These are phyloP conservation scores for Sapayoa aenigma DNA, from an alignment of 2,113 vertebrate species.

Conservation along the genomic window DNA sequence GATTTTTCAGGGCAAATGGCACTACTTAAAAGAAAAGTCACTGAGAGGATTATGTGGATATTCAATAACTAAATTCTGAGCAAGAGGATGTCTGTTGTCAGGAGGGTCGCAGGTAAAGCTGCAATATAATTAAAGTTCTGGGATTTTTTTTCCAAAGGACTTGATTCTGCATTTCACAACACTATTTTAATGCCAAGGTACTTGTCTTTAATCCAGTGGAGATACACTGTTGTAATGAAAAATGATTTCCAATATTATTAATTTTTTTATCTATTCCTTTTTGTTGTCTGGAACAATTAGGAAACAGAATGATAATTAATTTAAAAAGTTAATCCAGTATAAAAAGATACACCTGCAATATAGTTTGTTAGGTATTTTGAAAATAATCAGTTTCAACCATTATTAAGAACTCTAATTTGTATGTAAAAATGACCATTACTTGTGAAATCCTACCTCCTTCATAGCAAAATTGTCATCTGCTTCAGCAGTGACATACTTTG, in stretches of 20 bases:
- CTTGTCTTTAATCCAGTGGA: conserved; percentile 36
- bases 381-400: conserved; percentile 19
- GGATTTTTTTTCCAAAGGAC: background rate
- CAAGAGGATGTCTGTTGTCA: background rate
- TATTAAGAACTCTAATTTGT: conserved; percentile 7
- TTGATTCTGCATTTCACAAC: conserved; percentile 18
- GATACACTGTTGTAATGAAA: background rate
- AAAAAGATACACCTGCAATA: conserved; percentile 4
- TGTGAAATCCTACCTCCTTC: background rate
- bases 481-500: background rate
- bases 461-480: background rate
- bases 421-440: background rate
- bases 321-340: conserved; percentile 13
- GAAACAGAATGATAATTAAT: conserved; percentile 56
- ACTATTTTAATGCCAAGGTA: conserved; percentile 2
- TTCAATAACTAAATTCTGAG: conserved; percentile 1
- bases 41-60: background rate
- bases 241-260: conserved; percentile 45
- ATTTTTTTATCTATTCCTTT: conserved; percentile 38
- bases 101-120: background rate
- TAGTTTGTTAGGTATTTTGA: conserved; percentile 13
- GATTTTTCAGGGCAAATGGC: background rate
- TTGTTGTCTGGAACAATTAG: conserved; percentile 46
- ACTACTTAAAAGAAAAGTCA: background rate
- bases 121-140: conserved; percentile 31